A percentile compares a stretch with the other conserved stretches of the same genome.
Evolutionary conservation across 2,113 vertebrate genomes (phyloP).

Genomic region (Ranitomeya variabilis): DNA sequence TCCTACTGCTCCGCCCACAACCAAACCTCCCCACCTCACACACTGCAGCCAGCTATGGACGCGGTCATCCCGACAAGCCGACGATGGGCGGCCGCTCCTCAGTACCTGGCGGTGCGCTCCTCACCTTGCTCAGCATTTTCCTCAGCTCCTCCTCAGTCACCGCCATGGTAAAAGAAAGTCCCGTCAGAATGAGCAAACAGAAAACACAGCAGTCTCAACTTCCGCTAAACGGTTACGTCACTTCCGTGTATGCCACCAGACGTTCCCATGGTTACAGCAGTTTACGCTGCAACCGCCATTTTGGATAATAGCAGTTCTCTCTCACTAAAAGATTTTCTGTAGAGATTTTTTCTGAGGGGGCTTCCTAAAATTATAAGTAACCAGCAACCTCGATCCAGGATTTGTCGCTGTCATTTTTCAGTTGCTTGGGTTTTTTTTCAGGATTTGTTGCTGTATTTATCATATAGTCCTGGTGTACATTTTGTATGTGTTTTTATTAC

Average conservation of each 20-base stretch:
- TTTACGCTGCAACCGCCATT: neutral
- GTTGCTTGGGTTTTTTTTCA: too few species aligned
- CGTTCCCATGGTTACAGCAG: neutral
- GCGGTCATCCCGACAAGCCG: neutral
- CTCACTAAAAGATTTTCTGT: neutral
- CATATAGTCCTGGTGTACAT: too few species aligned
- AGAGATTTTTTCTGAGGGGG: too few species aligned
- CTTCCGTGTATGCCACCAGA: constrained; percentile 36
- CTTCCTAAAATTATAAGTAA: too few species aligned
- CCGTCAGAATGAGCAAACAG: constrained; percentile 25
- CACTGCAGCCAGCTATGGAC: too few species aligned
- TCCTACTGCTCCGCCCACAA: too few species aligned
- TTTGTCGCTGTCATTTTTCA: too few species aligned
- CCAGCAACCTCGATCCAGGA: too few species aligned
- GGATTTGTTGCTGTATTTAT: too few species aligned
- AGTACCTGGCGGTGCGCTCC: constrained; percentile 59
- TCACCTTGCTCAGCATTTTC: constrained; percentile 93
- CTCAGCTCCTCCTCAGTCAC: constrained; percentile 85
- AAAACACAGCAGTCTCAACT: neutral
- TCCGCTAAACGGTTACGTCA: constrained; percentile 44
- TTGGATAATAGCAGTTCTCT: constrained; percentile 9
- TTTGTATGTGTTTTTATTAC: too few species aligned
- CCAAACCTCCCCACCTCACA: too few species aligned
- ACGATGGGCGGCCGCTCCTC: constrained; percentile 49
- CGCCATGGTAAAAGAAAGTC: constrained; percentile 76